These are phyloP conservation scores for Muscidifurax raptorellus DNA, from an alignment of 1,140 invertebrate genomes.

Conservation along the genomic window DNA sequence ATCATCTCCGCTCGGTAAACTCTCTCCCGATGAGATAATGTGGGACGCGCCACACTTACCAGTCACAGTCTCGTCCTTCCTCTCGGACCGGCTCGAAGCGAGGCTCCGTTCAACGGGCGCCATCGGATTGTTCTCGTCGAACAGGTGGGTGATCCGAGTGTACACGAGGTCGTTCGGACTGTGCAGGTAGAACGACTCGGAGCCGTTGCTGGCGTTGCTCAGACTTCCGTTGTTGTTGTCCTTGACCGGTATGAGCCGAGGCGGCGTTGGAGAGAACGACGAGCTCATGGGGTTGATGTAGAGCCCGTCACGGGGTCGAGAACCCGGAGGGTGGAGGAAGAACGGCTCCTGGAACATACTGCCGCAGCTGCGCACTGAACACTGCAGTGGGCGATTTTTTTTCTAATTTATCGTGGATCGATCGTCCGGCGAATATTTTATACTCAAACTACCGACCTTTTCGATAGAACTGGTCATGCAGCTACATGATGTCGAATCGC, in stretches of 20 bases:
- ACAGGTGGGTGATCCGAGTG: conserved; percentile 86
- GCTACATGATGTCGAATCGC: conserved; percentile 69
- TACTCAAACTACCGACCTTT: conserved; percentile 56
- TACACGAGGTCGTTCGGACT: conserved; percentile 85
- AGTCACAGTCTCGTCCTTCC: conserved; percentile 71
- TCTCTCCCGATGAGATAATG: conserved; percentile 13
- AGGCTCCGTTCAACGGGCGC: neutral
- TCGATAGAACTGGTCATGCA: conserved; percentile 67
- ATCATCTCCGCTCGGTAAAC: neutral
- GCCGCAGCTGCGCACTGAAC: conserved; percentile 62
- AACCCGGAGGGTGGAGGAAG: conserved; percentile 72
- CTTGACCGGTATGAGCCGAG: conserved; percentile 21
- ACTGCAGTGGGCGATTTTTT: conserved; percentile 59
- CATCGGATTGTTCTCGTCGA: conserved; percentile 72
- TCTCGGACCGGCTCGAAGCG: conserved; percentile 54
- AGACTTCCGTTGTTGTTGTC: neutral
- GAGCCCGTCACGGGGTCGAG: conserved; percentile 82
- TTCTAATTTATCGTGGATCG: neutral
- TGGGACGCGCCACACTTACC: conserved; percentile 60
- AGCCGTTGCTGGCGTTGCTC: conserved; percentile 62
- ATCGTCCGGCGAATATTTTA: neutral
- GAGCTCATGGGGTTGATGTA: conserved; percentile 87
- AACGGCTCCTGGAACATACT: conserved; percentile 74
- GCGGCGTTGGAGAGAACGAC: conserved; percentile 59
- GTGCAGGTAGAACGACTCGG: conserved; percentile 89